phyloP scores from a whole-genome alignment of 1,140 invertebrate species.

The Pectinophora gossypiella region DNA sequence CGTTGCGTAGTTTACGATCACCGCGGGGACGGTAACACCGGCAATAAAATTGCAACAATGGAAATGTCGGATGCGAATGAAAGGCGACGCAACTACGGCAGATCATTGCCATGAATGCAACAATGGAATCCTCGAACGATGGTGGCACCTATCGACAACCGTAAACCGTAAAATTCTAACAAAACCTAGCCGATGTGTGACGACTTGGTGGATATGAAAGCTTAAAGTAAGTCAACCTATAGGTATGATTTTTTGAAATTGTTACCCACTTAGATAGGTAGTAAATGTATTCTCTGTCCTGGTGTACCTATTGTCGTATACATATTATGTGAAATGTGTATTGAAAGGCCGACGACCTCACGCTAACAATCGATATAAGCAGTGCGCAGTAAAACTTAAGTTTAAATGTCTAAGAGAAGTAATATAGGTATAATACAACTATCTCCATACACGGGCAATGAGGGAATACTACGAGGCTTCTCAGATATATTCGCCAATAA shows the following conservation, averaged over 20 bases:
- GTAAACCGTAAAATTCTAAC: conserved; percentile 39
- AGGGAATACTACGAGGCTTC: conserved; percentile 10
- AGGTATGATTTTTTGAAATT: no score
- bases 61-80: conserved; percentile 67
- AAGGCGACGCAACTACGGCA: conserved; percentile 57
- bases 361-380: not conserved
- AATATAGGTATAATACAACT: no score
- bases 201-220: not conserved
- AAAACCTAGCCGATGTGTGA: conserved; percentile 27
- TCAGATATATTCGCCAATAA: conserved; percentile 37
- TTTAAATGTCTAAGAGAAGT: no score
- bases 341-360: no score
- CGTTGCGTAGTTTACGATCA: conserved; percentile 59
- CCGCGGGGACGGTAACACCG: conserved; percentile 63
- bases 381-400: conserved; percentile 11
- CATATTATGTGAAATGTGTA: no score
- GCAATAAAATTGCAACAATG: conserved; percentile 73
- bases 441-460: no score
- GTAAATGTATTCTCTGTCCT: no score
- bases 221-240: no score
- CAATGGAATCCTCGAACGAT: conserved; percentile 64
- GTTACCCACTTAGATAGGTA: no score
- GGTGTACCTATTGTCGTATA: no score
- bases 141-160: conserved; percentile 62
- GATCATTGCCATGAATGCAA: conserved; percentile 68